Percentiles rank a stretch among this genome's conserved stretches.
Evolutionary conservation across 2,113 vertebrate genomes (phyloP).

Genomic region (Bos javanicus): DNA sequence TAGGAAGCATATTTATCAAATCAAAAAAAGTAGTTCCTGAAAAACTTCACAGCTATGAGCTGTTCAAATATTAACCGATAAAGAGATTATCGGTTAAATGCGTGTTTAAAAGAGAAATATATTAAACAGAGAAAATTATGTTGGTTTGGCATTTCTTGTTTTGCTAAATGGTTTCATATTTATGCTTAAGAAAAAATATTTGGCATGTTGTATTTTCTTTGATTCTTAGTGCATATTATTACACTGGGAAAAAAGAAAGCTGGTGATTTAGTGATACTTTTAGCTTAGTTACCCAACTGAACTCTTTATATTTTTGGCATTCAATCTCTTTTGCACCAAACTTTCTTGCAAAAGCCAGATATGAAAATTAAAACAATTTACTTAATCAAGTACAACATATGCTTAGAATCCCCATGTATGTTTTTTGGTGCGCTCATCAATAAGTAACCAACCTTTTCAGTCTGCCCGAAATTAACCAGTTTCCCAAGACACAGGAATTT

Average conservation of each 20-base stretch:
- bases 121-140: background rate
- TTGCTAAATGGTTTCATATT: background rate
- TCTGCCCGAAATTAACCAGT: background rate
- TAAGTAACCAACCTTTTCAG: background rate
- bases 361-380: background rate
- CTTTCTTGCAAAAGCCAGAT: constrained; percentile 4
- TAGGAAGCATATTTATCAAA: background rate
- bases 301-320: background rate
- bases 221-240: background rate
- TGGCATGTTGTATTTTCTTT: background rate
- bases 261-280: background rate
- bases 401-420: background rate
- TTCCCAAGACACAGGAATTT: background rate
- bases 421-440: background rate
- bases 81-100: background rate
- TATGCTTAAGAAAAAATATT: background rate
- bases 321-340: background rate
- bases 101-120: background rate
- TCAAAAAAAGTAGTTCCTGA: constrained; percentile 21
- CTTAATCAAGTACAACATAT: background rate
- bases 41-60: background rate
- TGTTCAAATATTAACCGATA: background rate
- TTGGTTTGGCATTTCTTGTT: background rate
- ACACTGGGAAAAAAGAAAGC: background rate
- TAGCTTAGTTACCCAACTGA: background rate